phyloP scores from a whole-genome alignment of 2,113 vertebrate species.

The mouse (Mus musculus) region DNA sequence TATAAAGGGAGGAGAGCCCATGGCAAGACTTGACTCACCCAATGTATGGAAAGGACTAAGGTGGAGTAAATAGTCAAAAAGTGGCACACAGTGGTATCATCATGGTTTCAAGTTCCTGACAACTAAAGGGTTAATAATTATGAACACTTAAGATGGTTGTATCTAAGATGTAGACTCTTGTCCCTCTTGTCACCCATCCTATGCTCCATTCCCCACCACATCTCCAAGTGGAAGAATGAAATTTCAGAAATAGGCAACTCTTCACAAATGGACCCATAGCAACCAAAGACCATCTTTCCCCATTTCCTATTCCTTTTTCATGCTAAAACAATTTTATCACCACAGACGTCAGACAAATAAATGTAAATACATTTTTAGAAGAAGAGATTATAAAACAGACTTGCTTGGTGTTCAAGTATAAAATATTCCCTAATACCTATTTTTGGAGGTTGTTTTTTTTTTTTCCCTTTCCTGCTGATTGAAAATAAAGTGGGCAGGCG shows the following conservation, averaged over 20 bases:
- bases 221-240: neutral
- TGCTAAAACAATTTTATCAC: neutral
- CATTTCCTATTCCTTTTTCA: neutral
- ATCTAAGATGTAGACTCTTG: neutral
- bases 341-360: slow-evolving; percentile 5
- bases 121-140: neutral
- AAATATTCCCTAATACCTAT: neutral
- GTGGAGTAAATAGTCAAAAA: neutral
- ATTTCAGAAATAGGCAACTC: neutral
- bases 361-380: slow-evolving; percentile 44
- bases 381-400: slow-evolving; percentile 21
- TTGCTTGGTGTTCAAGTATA: slow-evolving; percentile 25
- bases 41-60: neutral
- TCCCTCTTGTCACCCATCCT: neutral
- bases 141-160: neutral
- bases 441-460: slow-evolving; percentile 17
- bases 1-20: neutral
- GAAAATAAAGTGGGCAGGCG: slow-evolving; percentile 15
- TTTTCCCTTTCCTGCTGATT: neutral
- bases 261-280: neutral
- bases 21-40: neutral
- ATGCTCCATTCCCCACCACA: neutral
- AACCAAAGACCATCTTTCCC: neutral
- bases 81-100: neutral
- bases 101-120: neutral